Conservation (phyloP, 2,113 vertebrate species). For the Ptilonorhynchus violaceus region DNA sequence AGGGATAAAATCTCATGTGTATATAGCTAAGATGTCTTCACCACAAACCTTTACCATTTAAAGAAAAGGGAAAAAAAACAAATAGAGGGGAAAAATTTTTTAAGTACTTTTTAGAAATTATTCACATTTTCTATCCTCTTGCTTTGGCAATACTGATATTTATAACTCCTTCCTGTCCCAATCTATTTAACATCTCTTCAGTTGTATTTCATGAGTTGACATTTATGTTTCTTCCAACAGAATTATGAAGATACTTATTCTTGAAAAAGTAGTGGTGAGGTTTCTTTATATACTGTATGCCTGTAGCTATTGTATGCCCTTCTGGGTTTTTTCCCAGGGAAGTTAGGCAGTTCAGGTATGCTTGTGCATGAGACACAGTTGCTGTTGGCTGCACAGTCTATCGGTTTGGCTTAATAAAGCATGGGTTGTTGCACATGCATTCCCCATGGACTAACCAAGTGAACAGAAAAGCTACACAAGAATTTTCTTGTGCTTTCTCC, state of each 20-base stretch:
- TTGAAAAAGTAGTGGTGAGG: not conserved
- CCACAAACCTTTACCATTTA: not conserved
- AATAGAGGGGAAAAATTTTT: not conserved
- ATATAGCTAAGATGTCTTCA: not conserved
- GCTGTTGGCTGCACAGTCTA: not conserved
- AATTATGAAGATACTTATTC: not conserved
- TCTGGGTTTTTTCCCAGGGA: not conserved
- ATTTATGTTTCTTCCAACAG: not conserved
- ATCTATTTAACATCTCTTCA: not conserved
- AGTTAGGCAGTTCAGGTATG: not conserved
- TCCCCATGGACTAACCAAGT: not conserved
- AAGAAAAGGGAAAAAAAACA: not conserved
- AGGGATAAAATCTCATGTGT: not conserved
- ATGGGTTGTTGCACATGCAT: not conserved
- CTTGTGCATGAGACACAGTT: not conserved
- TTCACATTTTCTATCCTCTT: not conserved
- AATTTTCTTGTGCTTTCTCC: not conserved
- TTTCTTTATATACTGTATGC: not conserved
- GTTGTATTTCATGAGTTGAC: not conserved
- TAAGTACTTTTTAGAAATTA: not conserved
- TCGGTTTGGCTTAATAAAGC: not conserved
- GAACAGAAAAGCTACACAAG: not conserved
- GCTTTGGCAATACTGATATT: not conserved
- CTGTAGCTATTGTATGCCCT: not conserved
- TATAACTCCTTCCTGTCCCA: not conserved